Evolutionary conservation across 2,113 vertebrate species (phyloP), one percentile per base, ranked within the genome.

Genomic region (Grammatotria lemairii): DNA sequence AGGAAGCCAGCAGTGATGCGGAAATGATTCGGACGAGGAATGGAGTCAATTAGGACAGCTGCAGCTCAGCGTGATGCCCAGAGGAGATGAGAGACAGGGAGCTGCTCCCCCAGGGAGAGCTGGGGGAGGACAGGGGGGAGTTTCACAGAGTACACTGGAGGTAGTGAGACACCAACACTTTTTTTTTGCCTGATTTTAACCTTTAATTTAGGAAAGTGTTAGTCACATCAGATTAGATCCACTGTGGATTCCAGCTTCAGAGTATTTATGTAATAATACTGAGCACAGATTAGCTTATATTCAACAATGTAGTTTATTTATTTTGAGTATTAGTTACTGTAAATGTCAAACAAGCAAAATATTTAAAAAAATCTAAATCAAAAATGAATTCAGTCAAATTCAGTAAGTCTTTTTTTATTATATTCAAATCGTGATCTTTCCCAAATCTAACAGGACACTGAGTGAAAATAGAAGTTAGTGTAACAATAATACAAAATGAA

Each of bases 1-100:
- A 79, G 83, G 83, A 88, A 81, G 70, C 81, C 75, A 19, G 13
- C 90, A 84, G 23, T 26, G 55, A 81, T 81, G 90, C 53, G 28
- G 83, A 91, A 89, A 80, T 65, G 80, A 89, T 85, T 78, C 23
- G 26, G 45, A 58, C 26, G 23, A 89, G 51, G 28, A 28, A 78
- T 70, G 31, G 82, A 85, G 85, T 87, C 80, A 83, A 83, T 87
- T 87, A 87, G 90, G 87, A 73, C 90, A 89, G 85, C 83, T 89
- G 90, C 83, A 86, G 14, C 88, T 68, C 80, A 88, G 83, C 31
- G 8, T 83, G 90, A 85, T 40, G n/a, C 70, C 70, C 33, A 49
- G 35, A 60, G 60, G 70, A 89, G 68, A 14, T 7, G 49, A 70
- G 78, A 70, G 17, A 81, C 3, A 47, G 45, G 8, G 47, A 68